Base-by-base conservation (phyloP, 2,113 vertebrate genomes). In the Callionymus lyra region DNA sequence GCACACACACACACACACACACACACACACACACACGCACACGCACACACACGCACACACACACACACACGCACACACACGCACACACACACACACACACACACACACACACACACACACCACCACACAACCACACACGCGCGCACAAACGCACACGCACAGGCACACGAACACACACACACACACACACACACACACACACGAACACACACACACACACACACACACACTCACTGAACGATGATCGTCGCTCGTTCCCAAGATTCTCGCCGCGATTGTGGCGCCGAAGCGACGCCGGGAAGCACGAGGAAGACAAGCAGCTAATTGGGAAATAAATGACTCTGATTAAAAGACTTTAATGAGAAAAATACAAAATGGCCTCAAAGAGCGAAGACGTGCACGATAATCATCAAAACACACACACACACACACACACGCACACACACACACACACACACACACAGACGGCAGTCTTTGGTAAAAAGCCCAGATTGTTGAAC, bases 401-500 rank as follows among this genome's bases (percentile, higher is more conserved):
- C 16, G 16, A 17, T 17, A 41, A 6, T 41, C 13, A 1, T 56
- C 56, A 63, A 36, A 48, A 39, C 13, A 39, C 34, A 49, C n/a
- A n/a, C n/a, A n/a, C n/a, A n/a, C n/a, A n/a, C n/a, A n/a, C n/a
- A n/a, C n/a, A n/a, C n/a, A n/a, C n/a, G n/a, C n/a, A 44, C 44
- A 39, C 53, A 54, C 68, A 52, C 38, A 70, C 56, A 62, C 38
- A 52, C 44, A 50, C 21, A 27, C 4, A 27, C 21, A 27, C 8
- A 27, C 4, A 5, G 21, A 27, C 8, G 21, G 3, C n/a, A 16
- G 46, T 37, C 48, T 70, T 77, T 75, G 53, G 58, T 70, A 59
- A 12, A 62, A 69, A 51, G 54, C 66, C 57, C 49, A 63, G 56
- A 70, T 71, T 74, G 53, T 72, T 72, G 61, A 68, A 69, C 61